Evolutionary conservation across 2,797 vertebrate genomes (phyloP), one percentile per base, ranked within the genome.

Genomic region (Triplophysa yarkandensis): DNA sequence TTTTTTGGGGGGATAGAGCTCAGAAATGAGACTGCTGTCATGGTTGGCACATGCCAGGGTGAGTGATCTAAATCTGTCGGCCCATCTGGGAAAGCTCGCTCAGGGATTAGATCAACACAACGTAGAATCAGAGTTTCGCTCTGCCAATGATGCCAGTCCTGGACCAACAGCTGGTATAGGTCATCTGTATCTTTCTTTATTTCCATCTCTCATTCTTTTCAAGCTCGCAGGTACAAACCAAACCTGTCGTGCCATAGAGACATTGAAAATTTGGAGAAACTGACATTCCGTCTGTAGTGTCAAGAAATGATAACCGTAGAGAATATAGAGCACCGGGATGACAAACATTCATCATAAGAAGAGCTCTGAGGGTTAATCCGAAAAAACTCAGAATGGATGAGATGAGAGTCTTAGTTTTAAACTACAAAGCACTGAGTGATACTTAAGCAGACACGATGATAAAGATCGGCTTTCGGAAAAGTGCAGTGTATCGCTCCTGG

Each of bases 31-130:
- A 63, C 71, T 70, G 67, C 41, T 62, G 43, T 68, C 30, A 34
- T 43, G 50, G 81, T 87, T 86, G 86, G 78, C 71, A 57, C 85
- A 83, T 72, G 84, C 84, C 86, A 86, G 85, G 84, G 85, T 34
- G 83, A 85, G 84, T 88, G 88, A 89, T 88, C 80, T 81, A 77
- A 87, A 82, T 82, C 82, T 78, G 83, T 83, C 83, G 77, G 83
- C 41, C 81, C 85, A 80, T 77, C 76, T 79, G 77, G 77, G 70
- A 77, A 39, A 66, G 30, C 55, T 75, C 54, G 23, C 58, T 66
- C 30, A 68, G 71, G 66, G 80, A 82, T 82, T 82, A 82, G 70
- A 52, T 57, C 44, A 65, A 44, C 30, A 77, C 65, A 54, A 32
- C 16, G 14, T 28, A 36, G 76, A 58, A 27, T 28, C 32, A 55